A percentile compares a stretch with the other conserved stretches of the same genome.
These are phyloP conservation scores for Anagyrus pseudococci DNA, from an alignment of 2,888 invertebrate species.

Conservation along the genomic window DNA sequence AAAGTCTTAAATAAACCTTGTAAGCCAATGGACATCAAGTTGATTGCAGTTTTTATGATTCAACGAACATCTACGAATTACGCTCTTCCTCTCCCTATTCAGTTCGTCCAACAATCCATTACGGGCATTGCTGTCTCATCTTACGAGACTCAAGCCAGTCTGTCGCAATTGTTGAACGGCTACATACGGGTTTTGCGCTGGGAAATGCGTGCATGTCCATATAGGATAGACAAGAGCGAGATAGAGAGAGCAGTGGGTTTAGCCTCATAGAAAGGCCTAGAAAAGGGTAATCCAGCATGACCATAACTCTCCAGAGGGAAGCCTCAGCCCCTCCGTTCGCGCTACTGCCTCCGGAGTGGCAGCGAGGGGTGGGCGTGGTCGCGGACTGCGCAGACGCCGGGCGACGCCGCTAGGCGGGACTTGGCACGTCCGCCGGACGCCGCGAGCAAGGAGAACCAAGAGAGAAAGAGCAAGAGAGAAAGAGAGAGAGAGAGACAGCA, in stretches of 20 bases:
- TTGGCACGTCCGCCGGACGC: conserved; percentile 18
- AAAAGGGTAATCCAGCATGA: conserved; percentile 25
- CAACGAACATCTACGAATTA: no score
- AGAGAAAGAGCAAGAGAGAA: conserved; percentile 27
- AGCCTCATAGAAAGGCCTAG: not conserved
- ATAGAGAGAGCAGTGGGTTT: no score
- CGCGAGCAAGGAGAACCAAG: not conserved
- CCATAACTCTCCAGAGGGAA: conserved; percentile 5
- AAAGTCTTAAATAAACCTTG: no score
- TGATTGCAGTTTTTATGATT: no score
- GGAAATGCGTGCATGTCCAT: not conserved
- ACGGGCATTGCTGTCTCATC: no score
- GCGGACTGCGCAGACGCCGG: conserved; percentile 31
- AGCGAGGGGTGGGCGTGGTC: conserved; percentile 33
- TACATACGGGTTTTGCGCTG: not conserved
- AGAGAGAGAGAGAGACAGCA: conserved; percentile 15
- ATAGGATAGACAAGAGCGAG: no score
- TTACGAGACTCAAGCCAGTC: not conserved
- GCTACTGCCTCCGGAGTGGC: not conserved
- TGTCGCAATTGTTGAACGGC: not conserved
- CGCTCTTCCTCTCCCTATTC: no score
- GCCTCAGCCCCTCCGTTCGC: not conserved
- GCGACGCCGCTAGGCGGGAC: conserved; percentile 35
- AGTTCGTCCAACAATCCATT: no score
- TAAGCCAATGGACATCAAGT: no score